A percentile compares a stretch with the other conserved stretches of the same genome.
Evolutionary conservation across 2,113 vertebrate species (phyloP).

Genomic region (Ammodytes dubius): DNA sequence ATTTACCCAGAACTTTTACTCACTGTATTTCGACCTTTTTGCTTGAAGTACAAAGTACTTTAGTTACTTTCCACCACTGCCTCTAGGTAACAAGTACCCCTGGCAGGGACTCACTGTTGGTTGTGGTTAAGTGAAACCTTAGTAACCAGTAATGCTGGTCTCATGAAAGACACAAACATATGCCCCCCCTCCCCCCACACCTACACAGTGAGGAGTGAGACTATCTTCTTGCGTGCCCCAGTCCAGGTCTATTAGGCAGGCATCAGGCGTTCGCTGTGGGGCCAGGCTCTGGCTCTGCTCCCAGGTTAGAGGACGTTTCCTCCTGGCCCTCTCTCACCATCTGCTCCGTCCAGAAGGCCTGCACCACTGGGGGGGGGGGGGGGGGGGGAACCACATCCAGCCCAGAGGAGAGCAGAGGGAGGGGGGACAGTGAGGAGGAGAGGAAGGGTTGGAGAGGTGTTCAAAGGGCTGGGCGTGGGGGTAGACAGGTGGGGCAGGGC

Average conservation of each 20-base stretch:
- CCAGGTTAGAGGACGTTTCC: conserved; percentile 88
- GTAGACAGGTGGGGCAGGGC: conserved; percentile 47
- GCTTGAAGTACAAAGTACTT: too few species aligned
- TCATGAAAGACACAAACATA: conserved; percentile 40
- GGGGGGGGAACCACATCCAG: conserved; percentile 50
- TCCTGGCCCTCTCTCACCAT: conserved; percentile 83
- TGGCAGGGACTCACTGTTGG: not conserved
- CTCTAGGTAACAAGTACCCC: not conserved
- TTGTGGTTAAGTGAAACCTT: conserved; percentile 11
- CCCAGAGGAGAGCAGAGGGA: conserved; percentile 56
- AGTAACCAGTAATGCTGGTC: conserved; percentile 10
- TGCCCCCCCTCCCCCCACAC: conserved; percentile 34
- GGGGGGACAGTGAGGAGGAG: conserved; percentile 4
- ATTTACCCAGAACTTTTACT: not conserved
- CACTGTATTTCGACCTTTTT: not conserved
- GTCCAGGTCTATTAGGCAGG: conserved; percentile 80
- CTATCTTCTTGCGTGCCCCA: conserved; percentile 42
- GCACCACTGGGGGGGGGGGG: conserved; percentile 70
- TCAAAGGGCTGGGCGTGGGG: conserved; percentile 35
- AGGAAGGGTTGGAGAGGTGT: conserved; percentile 18
- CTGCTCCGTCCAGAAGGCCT: conserved; percentile 86
- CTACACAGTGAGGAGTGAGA: conserved; percentile 41
- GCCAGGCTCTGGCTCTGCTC: conserved; percentile 81
- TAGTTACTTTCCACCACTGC: not conserved
- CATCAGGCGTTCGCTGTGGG: conserved; percentile 67